These are phyloP conservation scores for Hirtodrosophila trivittata DNA, from an alignment of 2,888 invertebrate genomes.

Conservation along the genomic window DNA sequence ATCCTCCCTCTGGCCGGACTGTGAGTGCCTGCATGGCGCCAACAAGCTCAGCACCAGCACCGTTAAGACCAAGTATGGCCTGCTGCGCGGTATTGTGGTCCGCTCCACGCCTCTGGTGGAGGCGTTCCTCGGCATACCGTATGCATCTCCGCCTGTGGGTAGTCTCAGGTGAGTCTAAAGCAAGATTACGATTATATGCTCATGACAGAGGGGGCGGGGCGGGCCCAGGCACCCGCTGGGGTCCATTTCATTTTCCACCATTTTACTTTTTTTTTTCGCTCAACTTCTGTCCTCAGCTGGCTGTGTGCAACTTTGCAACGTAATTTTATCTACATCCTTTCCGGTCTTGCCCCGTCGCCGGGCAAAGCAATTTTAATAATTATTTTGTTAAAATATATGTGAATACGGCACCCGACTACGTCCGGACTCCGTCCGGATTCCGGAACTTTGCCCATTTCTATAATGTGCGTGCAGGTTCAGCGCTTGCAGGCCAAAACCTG, in stretches of 20 bases:
- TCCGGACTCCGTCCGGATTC: slow-evolving; percentile 11
- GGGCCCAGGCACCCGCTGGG: no score
- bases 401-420: slow-evolving; percentile 5
- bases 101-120: slow-evolving; percentile 92
- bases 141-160: slow-evolving; percentile 95
- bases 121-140: slow-evolving; percentile 96
- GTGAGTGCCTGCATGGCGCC: slow-evolving; percentile 77
- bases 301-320: slow-evolving; percentile 7
- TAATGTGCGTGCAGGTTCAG: slow-evolving; percentile 5
- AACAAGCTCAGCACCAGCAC: slow-evolving; percentile 88
- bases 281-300: not conserved
- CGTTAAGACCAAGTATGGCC: slow-evolving; percentile 95
- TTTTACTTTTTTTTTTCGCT: no score
- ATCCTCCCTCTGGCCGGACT: slow-evolving; percentile 73
- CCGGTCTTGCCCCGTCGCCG: slow-evolving; percentile 18
- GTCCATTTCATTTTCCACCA: no score
- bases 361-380: slow-evolving; percentile 73
- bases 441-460: slow-evolving; percentile 29
- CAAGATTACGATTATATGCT: slow-evolving; percentile 11
- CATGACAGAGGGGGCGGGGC: slow-evolving; percentile 21
- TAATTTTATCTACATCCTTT: slow-evolving; percentile 27
- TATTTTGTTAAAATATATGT: slow-evolving; percentile 66
- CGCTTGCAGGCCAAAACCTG: no score
- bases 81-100: slow-evolving; percentile 92
- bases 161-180: slow-evolving; percentile 88